These are phyloP conservation scores for Babyrousa celebensis DNA, from an alignment of 2,797 vertebrate species.

Conservation along the genomic window DNA sequence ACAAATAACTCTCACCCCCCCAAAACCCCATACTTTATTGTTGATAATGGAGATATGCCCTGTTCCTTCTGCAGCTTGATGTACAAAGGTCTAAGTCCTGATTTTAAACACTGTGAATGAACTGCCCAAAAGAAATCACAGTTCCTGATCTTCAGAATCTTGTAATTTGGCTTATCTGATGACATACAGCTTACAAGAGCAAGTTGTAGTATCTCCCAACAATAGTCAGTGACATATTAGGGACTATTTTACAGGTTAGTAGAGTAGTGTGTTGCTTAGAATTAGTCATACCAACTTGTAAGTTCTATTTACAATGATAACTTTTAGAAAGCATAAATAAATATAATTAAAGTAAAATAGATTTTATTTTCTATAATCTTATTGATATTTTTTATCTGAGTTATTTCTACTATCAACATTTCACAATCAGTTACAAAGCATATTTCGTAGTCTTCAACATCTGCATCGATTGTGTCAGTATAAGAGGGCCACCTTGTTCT, in stretches of 20 bases:
- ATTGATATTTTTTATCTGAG: background rate
- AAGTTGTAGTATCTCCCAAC: background rate
- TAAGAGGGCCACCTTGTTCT: background rate
- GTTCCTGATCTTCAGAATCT: background rate
- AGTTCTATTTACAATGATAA: background rate
- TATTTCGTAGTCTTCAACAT: background rate
- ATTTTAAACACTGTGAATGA: conserved; percentile 32
- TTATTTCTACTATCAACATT: background rate
- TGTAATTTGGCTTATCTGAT: background rate
- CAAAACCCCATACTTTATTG: background rate
- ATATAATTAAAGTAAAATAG: background rate
- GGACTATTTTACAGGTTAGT: background rate
- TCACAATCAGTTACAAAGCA: background rate
- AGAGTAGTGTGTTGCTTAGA: background rate
- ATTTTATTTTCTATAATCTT: conserved; percentile 44
- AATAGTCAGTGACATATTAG: background rate
- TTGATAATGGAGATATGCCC: background rate
- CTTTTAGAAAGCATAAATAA: conserved; percentile 7
- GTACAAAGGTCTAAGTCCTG: background rate
- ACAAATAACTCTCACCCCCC: background rate
- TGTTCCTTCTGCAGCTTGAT: background rate
- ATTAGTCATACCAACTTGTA: background rate
- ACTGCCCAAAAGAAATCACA: conserved; percentile 1
- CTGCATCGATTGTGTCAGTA: background rate
- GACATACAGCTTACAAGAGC: background rate